Conservation (phyloP, 2,113 vertebrate genomes). For the Heterocephalus glaber region DNA sequence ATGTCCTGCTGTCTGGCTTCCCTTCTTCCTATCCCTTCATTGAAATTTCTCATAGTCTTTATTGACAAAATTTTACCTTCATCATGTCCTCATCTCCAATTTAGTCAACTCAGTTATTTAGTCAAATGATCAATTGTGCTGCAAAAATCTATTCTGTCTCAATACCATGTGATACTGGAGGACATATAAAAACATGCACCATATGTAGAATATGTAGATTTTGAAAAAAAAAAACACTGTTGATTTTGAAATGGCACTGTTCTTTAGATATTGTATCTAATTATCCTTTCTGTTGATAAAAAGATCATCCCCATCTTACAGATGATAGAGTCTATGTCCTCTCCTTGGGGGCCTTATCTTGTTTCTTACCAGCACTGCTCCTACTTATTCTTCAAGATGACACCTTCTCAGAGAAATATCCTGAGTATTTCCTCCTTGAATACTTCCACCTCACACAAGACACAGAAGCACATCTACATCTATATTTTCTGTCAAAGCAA, state of each 20-base stretch:
- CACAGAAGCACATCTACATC: neutral
- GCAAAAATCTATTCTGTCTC: neutral
- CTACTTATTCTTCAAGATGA: neutral
- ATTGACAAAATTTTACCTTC: neutral
- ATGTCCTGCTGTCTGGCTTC: neutral
- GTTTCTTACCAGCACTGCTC: neutral
- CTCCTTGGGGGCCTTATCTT: neutral
- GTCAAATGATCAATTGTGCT: neutral
- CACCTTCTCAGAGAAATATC: neutral
- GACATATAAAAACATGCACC: neutral
- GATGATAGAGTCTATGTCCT: neutral
- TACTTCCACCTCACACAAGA: neutral
- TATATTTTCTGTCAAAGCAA: neutral
- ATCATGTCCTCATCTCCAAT: neutral
- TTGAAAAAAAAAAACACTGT: neutral
- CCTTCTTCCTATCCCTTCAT: neutral
- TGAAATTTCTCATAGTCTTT: neutral
- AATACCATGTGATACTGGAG: neutral
- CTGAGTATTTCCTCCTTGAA: neutral
- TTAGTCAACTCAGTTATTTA: neutral
- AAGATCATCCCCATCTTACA: neutral
- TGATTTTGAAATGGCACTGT: neutral
- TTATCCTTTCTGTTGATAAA: neutral
- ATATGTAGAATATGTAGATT: neutral
- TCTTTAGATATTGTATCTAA: neutral